Base-by-base conservation (phyloP, 2,113 vertebrate genomes). In the Dascyllus trimaculatus region DNA sequence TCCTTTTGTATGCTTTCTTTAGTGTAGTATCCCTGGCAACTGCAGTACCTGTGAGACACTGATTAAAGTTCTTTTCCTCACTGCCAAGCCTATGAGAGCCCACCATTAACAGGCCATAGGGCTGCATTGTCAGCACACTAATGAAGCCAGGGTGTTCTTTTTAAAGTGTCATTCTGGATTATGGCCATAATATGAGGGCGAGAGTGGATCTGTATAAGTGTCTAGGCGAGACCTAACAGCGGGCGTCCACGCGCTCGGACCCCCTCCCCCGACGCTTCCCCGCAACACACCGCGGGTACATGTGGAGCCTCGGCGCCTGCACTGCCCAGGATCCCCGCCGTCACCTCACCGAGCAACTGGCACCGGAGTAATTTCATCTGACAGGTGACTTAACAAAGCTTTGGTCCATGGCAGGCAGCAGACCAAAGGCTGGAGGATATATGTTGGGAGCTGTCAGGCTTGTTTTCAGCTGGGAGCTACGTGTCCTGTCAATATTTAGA, bases 361-460 rank as follows among this genome's bases (percentile, higher is more conserved):
- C 80, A 81, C 67, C 25, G 66, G 19, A 61, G 85, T 94, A 90
- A 94, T 90, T 91, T 88, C 74, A 84, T 92, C 63, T 94, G 92
- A 93, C 92, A 94, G 90, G 92, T 92, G 90, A 91, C 87, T 90
- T 89, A 91, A 84, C 84, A 80, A 89, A 86, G 91, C 90, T 88
- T 73, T 88, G 85, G 86, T 89, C 74, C 15, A 1, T 68, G 86
- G 84, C 82, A 83, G 88, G 82, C 81, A n/a, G 77, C 64, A 62
- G 78, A 89, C 75, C 66, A 74, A 65, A 80, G 71, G 61, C 71
- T 57, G 64, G 61, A 51, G 63, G 63, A 62, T 86, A 64, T 69
- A 68, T 59, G 72, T 72, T 29, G 62, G 71, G 59, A 48, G 57
- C 64, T 62, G 60, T 85, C 73, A 60, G 75, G 48, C 66, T 58